These are phyloP conservation scores for Odontomyia ornata DNA, from an alignment of 2,888 invertebrate genomes.

Conservation along the genomic window DNA sequence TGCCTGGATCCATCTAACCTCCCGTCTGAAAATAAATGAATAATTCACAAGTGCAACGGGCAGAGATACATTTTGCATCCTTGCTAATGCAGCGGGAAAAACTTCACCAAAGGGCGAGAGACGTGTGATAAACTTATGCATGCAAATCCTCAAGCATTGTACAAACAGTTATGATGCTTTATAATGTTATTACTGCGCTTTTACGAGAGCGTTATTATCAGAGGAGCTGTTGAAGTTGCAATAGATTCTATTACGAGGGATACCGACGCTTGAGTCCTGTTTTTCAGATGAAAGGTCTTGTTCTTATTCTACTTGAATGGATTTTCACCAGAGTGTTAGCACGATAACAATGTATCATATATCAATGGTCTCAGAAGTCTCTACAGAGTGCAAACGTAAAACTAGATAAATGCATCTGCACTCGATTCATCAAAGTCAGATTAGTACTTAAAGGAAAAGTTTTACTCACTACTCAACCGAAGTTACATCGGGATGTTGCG, in stretches of 20 bases:
- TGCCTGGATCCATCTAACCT: neutral
- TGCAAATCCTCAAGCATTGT: neutral
- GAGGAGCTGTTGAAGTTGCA: neutral
- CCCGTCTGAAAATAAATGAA: neutral
- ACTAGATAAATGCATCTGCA: neutral
- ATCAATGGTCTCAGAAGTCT: neutral
- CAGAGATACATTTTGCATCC: neutral
- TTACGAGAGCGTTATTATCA: constrained; percentile 8
- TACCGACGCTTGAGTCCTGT: neutral
- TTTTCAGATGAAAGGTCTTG: neutral
- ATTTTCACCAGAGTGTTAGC: too few species aligned
- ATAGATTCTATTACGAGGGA: too few species aligned
- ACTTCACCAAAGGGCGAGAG: too few species aligned
- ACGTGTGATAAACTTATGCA: neutral
- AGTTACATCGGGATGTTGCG: too few species aligned
- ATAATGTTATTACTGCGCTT: constrained; percentile 3
- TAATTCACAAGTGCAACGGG: neutral
- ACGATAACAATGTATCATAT: neutral
- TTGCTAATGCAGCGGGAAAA: neutral
- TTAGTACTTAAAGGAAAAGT: neutral
- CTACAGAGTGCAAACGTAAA: neutral
- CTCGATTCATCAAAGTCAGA: constrained; percentile 10
- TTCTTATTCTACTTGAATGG: neutral
- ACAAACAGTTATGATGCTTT: constrained; percentile 2
- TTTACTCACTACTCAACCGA: neutral